A percentile compares a stretch with the other conserved stretches of the same genome.
Evolutionary conservation across 37 sponge, comb jelly and placozoan genomes (phyloP).

Genomic region (Halichondria panicea): DNA sequence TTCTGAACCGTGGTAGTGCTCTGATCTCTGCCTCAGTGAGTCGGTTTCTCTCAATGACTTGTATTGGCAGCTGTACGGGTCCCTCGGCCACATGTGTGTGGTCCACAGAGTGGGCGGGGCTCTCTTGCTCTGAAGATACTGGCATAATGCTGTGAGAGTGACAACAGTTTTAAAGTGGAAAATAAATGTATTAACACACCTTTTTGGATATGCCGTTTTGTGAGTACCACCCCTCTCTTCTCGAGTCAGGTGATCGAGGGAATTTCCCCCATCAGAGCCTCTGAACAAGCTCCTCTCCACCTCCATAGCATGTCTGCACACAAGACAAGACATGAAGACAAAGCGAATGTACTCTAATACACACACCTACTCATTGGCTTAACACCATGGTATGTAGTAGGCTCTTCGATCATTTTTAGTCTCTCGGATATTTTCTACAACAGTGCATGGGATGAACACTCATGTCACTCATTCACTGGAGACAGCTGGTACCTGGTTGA

Average conservation of each 20-base stretch:
- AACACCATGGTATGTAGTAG: constrained; percentile 18
- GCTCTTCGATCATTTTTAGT: constrained; percentile 9
- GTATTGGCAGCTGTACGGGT: constrained; percentile 25
- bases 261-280: background rate
- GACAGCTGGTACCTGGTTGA: constrained; percentile 26
- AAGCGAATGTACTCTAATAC: background rate
- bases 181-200: background rate
- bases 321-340: background rate
- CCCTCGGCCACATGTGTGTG: background rate
- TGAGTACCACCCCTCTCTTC: background rate
- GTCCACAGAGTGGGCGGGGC: background rate
- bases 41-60: constrained; percentile 62
- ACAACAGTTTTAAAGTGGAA: background rate
- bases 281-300: constrained; percentile 41
- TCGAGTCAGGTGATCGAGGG: constrained; percentile 41
- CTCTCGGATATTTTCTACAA: constrained; percentile 35
- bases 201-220: background rate
- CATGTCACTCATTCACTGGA: background rate
- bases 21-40: constrained; percentile 61
- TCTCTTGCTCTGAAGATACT: constrained; percentile 9
- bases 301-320: constrained; percentile 55
- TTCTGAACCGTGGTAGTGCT: constrained; percentile 60
- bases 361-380: constrained; percentile 38
- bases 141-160: background rate
- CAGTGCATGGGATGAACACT: background rate